Evolutionary conservation across 2,113 vertebrate genomes (phyloP).

Genomic region (human (Homo sapiens)): GRCh38 chr16:78915501-78916000

Average conservation of each 20-base stretch:
- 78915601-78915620: not conserved
- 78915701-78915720: not conserved
- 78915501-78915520: not conserved
- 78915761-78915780: not conserved
- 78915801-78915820: not conserved
- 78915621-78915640: not conserved
- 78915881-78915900: slow-evolving; percentile 79
- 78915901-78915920: slow-evolving; percentile 84
- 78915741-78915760: not conserved
- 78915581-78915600: not conserved
- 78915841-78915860: slow-evolving; percentile 67
- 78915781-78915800: not conserved
- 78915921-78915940: slow-evolving; percentile 76
- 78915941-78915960: slow-evolving; percentile 85
- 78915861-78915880: slow-evolving; percentile 75
- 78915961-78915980: slow-evolving; percentile 81
- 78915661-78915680: not conserved
- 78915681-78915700: not conserved
- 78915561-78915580: not conserved
- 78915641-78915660: not conserved
- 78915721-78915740: not conserved
- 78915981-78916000: slow-evolving; percentile 76
- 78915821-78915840: slow-evolving; percentile 54
- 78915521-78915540: not conserved
- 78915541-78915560: not conserved